Evolutionary conservation across 2,797 vertebrate species (phyloP), one percentile per base, ranked within the genome.

Genomic region (Rhincodon typus): DNA sequence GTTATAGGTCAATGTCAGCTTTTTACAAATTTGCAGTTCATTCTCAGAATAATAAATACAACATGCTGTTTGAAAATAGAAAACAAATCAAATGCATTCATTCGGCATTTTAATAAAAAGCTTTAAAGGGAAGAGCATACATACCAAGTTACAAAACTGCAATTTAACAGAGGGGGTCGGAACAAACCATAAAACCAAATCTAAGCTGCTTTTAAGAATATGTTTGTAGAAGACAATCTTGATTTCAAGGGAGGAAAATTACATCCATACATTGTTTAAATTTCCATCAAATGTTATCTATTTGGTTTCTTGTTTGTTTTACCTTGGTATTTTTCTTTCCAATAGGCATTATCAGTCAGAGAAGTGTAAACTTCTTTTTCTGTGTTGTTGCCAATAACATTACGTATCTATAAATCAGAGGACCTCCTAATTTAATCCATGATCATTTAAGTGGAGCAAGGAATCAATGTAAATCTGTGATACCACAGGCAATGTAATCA

Each of bases 41-140:
- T 66, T 91, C n/a, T 67, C 62, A 38, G 38, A n/a, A 15, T 67
- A 23, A 67, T 38, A 67, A 67, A 90, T 57, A 90, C 15, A 62
- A 57, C 23, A 57, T 87, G 88, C 88, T 66, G n/a, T 67, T 91
- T 66, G 34, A 91, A 91, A 91, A 34, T 66, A 91, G 88, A 91
- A 66, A 91, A 67, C 57, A 91, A 62, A 91, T 67, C 34, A 91
- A 27, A 34, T 38, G n/a, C 17, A 38, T 90, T 62, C 34, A 67
- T 21, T 66, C 23, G 3, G 30, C 88, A 91, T 66, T 67, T 21
- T 23, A 91, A 66, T 21, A 21, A 10, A 62, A n/a, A 91, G n/a
- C 57, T 46, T 84, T 57, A 53, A 27, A 62, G 57, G 46, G 3
- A 87, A 88, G 50, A 21, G 10, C 17, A 7, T 23, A 84, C 21